A percentile compares a stretch with the other conserved stretches of the same genome.
These are phyloP conservation scores for Pluvialis apricaria DNA, from an alignment of 2,113 vertebrate genomes.

Conservation along the genomic window DNA sequence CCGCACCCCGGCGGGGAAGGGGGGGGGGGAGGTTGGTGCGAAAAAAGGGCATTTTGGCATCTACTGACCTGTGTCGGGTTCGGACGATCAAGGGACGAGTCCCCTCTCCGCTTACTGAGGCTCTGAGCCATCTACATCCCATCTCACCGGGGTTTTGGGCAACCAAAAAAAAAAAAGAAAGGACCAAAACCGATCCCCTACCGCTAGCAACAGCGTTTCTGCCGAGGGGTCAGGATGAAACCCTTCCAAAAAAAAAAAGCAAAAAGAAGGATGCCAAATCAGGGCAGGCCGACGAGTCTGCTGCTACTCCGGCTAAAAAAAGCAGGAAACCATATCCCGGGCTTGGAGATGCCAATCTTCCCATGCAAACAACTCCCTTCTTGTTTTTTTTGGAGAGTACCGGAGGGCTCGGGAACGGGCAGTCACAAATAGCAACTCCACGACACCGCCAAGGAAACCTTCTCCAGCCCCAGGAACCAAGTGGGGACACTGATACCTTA, in stretches of 20 bases:
- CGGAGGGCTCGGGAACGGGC: background rate
- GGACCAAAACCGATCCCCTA: background rate
- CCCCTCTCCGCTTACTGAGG: conserved; percentile 3
- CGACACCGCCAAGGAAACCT: background rate
- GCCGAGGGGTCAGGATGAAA: conserved; percentile 40
- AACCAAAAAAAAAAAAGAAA: background rate
- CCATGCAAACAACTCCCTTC: conserved; percentile 63
- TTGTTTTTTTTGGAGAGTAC: conserved; percentile 63
- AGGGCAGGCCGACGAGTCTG: conserved; percentile 42
- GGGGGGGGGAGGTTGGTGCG: background rate
- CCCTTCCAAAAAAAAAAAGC: background rate
- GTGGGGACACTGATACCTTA: background rate
- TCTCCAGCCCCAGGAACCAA: background rate
- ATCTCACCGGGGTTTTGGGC: conserved; percentile 17
- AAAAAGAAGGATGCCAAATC: conserved; percentile 50
- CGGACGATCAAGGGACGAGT: background rate
- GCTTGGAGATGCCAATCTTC: conserved; percentile 66
- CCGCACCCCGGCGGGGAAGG: rapidly evolving
- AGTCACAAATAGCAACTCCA: conserved; percentile 42
- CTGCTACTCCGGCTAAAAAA: conserved; percentile 58
- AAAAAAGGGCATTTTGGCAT: background rate
- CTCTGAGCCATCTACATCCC: conserved; percentile 61
- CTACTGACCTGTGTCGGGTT: conserved; percentile 25
- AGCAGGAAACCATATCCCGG: conserved; percentile 64
- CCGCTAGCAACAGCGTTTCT: background rate